These are phyloP conservation scores for Liodrosophila aerea DNA, from an alignment of 2,888 invertebrate species.

Conservation along the genomic window DNA sequence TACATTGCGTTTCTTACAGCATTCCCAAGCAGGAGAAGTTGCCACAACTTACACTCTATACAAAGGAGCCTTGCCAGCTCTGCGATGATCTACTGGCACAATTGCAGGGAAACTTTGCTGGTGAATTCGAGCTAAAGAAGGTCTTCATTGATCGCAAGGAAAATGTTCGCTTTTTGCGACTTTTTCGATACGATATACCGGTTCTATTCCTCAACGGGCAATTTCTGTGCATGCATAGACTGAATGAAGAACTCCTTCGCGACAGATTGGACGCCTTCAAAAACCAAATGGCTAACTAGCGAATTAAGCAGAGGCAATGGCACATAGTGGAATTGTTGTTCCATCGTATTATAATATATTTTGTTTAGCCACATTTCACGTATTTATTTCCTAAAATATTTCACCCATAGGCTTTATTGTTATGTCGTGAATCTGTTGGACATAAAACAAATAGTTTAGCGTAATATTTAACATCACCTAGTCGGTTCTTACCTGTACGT, in stretches of 20 bases:
- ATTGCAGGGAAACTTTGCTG: constrained; percentile 84
- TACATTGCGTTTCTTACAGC: constrained; percentile 10
- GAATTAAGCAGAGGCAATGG: too few species aligned
- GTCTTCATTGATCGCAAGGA: constrained; percentile 90
- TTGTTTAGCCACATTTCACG: constrained; percentile 10
- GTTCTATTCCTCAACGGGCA: constrained; percentile 92
- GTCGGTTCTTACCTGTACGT: constrained; percentile 74
- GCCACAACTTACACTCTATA: constrained; percentile 90
- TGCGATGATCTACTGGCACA: constrained; percentile 91
- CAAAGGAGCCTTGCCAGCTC: constrained; percentile 90
- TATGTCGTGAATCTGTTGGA: constrained; percentile 77
- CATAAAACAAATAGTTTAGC: background rate
- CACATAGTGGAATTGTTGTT: background rate
- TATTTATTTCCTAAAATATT: constrained; percentile 70
- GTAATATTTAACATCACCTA: background rate
- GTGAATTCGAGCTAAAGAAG: constrained; percentile 87
- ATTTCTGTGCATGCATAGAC: constrained; percentile 90
- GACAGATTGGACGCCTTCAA: constrained; percentile 43
- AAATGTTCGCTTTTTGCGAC: constrained; percentile 88
- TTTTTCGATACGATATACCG: constrained; percentile 93
- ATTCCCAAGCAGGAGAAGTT: constrained; percentile 20
- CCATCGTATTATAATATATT: background rate
- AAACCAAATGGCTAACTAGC: background rate
- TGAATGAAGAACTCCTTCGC: constrained; percentile 85
- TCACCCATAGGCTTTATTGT: constrained; percentile 81